These are phyloP conservation scores for Pseudocheirus occidentalis DNA, from an alignment of 2,797 vertebrate genomes.

Conservation along the genomic window DNA sequence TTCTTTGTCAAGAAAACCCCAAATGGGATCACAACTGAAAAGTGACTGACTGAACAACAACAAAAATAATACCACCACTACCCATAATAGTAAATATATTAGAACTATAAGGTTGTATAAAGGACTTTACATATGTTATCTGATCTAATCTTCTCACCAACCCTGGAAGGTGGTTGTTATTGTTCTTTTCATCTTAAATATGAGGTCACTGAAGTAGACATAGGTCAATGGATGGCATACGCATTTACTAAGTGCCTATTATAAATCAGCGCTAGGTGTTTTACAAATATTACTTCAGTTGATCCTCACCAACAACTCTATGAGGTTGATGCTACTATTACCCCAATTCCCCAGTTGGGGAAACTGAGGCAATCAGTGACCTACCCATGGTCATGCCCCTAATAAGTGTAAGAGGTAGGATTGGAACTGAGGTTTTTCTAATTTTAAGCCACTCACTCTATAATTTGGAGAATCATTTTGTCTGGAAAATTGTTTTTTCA, in stretches of 20 bases:
- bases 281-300: neutral
- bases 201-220: neutral
- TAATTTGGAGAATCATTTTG: neutral
- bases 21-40: neutral
- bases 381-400: neutral
- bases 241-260: neutral
- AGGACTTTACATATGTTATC: neutral
- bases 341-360: neutral
- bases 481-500: slow-evolving; percentile 4
- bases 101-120: neutral
- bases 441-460: neutral
- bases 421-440: neutral
- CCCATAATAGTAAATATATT: too few relatives aligned
- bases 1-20: neutral
- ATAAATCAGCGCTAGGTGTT: neutral
- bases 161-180: neutral
- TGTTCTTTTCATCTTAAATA: neutral
- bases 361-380: neutral
- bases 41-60: neutral
- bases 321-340: neutral
- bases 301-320: neutral
- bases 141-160: neutral
- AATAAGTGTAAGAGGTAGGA: too few relatives aligned
- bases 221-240: neutral
- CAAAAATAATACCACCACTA: too few relatives aligned